Base-by-base conservation (phyloP, 2,113 vertebrate species). In the Speoplatyrhinus poulsoni region DNA sequence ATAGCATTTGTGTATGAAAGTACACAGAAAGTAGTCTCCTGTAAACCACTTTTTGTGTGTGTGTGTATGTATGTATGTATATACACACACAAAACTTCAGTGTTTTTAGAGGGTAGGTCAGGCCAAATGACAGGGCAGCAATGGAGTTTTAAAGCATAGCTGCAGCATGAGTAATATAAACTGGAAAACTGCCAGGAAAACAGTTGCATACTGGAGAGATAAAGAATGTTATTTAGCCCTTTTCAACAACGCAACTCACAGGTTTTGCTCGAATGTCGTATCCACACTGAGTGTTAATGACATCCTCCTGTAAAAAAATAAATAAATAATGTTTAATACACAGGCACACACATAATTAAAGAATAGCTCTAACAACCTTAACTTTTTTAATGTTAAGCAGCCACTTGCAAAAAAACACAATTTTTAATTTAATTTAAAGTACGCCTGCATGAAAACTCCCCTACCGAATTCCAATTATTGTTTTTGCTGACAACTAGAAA, bases 231-330 rank as follows among this genome's bases (percentile, higher is more conserved):
- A 26, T 13, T 13, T 13, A 50, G 15, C 41, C 10, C 54, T 3
- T 5, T 11, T 57, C 12, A 12, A 13, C 10, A 66, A 48, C 16
- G 53, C 0, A 61, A 90, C 96, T 97, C 92, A 99, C 98, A 68
- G 93, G 84, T 92, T 99, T 98, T 69, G 95, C 95, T 83, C 98
- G 93, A 73, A 98, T 95, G 86, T 99, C 98, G 0, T 99, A 99
- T 82, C 98, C 98, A 92, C 98, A 99, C 83, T 99, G 98, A 53
- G 97, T 99, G 89, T 99, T 99, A 89, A 99, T 98, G 81, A 99
- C 98, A 60, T 99, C 98, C 86, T 99, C 97, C 97, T 99, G 90
- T 32, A 56, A 71, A 87, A 67, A 73, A 3, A 19, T 1, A 19
- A 83, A 65, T 61, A 72, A 3, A 65, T 3, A 67, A 32, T 6